Conservation (phyloP, 2,888 invertebrate species). For the Entomobrya proxima region DNA sequence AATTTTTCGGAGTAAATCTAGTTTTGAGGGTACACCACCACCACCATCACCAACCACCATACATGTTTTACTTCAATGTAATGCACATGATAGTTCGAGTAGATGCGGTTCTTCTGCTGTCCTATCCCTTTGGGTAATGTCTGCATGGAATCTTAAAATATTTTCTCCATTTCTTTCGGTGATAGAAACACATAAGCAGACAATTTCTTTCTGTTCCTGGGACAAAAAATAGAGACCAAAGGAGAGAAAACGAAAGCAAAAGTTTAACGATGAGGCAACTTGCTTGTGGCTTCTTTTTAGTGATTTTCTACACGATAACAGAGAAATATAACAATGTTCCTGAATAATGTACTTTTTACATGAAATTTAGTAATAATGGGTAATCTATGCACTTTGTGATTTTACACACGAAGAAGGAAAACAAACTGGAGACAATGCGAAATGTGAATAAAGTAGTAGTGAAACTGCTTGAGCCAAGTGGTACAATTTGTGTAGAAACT, state of each 20-base stretch:
- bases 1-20: neutral
- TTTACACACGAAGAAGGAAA: neutral
- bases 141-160: conserved; percentile 45
- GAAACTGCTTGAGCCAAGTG: neutral
- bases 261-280: conserved; percentile 33
- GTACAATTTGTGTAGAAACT: neutral
- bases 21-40: conserved; percentile 7
- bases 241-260: conserved; percentile 6
- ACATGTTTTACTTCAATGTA: neutral
- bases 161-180: neutral
- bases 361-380: neutral
- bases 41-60: neutral
- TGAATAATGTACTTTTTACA: neutral
- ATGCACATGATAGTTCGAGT: neutral
- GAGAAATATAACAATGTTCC: neutral
- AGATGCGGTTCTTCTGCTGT: conserved; percentile 2
- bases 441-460: neutral
- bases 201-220: neutral
- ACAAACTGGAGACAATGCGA: neutral
- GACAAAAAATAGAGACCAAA: neutral
- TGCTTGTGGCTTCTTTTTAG: neutral
- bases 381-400: neutral
- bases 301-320: too few species aligned
- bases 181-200: neutral
- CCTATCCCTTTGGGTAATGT: conserved; percentile 28